Base-by-base conservation (phyloP, 2,888 invertebrate genomes). In the Scaptomyza parva region DNA sequence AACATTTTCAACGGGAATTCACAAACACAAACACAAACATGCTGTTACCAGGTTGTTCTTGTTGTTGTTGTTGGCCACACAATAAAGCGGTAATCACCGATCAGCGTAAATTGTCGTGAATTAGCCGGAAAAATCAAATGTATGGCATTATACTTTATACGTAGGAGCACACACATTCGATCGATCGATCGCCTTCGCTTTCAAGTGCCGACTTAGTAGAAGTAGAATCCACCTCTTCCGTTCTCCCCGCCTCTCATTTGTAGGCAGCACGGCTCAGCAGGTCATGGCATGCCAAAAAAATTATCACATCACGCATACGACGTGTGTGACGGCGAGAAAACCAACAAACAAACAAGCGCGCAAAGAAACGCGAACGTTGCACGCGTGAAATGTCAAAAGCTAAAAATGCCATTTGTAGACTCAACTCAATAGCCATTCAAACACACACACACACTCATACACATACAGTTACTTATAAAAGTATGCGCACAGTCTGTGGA, bases 281-380 rank as follows among this genome's bases (percentile, higher is more conserved):
- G 73, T 74, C 77, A 74, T 54, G 73, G 48, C 79, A 77, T 62
- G 81, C 68, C 75, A 78, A 69, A 86, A 73, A 86, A 88, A 88
- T 88, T 86, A 83, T 88, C 84, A 86, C 88, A 84, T 84, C 86
- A 81, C 88, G 81, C 84, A 88, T 83, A 80, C 88, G 86, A 75
- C 88, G 80, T 84, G 80, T 84, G 71, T 67, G 72, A 79, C 69
- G 71, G 28, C 39, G 44, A 30, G 37, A 33, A 33, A 24, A 26
- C 40, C 28, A 24, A 30, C 37, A 51, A 47, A 26, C 55, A 11
- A 22, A 51, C 51, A 24, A n/a, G n/a, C n/a, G n/a, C n/a, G n/a
- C n/a, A n/a, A n/a, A n/a, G n/a, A 37, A 48, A 61, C 39, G 54
- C 24, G 1, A 35, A 35, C 35, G 65, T 47, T 71, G 78, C 82